Evolutionary conservation across 2,888 invertebrate genomes (phyloP).

Genomic region (Drosophila parthenogenetica): DNA sequence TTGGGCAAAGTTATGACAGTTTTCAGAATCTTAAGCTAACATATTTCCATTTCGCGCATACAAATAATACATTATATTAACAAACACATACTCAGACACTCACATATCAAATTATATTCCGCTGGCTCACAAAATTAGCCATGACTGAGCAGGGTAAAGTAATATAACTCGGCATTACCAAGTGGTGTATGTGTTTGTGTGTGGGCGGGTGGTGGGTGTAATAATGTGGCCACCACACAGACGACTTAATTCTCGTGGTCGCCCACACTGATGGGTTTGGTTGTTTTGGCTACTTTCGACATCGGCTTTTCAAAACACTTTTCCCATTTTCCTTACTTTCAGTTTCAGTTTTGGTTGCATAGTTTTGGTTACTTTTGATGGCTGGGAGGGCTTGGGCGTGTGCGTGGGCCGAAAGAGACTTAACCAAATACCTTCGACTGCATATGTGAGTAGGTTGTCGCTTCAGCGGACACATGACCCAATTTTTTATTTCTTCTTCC

Average conservation of each 20-base stretch:
- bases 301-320: conserved; percentile 31
- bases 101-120: conserved; percentile 7
- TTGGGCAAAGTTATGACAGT: conserved; percentile 22
- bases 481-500: conserved; percentile 41
- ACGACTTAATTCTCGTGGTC: conserved; percentile 34
- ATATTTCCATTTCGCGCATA: conserved; percentile 30
- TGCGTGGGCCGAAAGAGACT: background rate
- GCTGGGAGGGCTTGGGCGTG: background rate
- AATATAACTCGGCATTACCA: conserved; percentile 1
- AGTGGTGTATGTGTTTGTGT: background rate
- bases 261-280: background rate
- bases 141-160: conserved; percentile 3
- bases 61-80: conserved; percentile 18
- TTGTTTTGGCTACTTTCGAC: conserved; percentile 11
- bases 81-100: conserved; percentile 3
- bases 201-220: conserved; percentile 20
- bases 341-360: conserved; percentile 29
- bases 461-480: conserved; percentile 66
- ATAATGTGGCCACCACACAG: conserved; percentile 33
- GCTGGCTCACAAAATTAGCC: conserved; percentile 45
- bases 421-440: conserved; percentile 29
- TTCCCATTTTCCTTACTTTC: too few relatives aligned
- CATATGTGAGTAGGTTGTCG: conserved; percentile 27
- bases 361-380: conserved; percentile 25
- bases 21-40: conserved; percentile 19